Conservation (phyloP, 2,797 vertebrate genomes). For the Xiphorhynchus erythropygius region DNA sequence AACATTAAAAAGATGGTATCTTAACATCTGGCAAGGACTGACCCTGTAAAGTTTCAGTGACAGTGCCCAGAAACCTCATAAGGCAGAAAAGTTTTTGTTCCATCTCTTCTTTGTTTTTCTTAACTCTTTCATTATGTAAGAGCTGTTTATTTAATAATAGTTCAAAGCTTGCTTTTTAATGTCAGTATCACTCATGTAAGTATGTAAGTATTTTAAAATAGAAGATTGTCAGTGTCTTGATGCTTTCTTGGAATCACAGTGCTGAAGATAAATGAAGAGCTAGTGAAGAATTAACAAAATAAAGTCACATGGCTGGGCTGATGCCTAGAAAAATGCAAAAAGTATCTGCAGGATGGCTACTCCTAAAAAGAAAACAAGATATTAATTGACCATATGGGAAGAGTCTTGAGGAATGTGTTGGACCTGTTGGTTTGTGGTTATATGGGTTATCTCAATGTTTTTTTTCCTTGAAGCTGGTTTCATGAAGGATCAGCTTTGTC, state of each 20-base stretch:
- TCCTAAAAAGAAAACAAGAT: neutral
- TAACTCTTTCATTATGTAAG: neutral
- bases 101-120: neutral
- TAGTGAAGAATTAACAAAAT: neutral
- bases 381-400: neutral
- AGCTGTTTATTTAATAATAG: neutral
- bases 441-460: neutral
- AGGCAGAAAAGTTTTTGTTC: neutral
- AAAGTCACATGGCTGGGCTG: neutral
- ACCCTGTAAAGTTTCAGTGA: neutral
- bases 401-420: rapidly evolving
- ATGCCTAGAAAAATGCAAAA: neutral
- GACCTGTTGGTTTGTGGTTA: neutral
- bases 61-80: neutral
- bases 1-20: neutral
- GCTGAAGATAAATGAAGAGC: neutral
- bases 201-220: neutral
- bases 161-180: neutral
- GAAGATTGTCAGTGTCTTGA: neutral
- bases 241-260: neutral
- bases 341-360: neutral
- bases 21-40: neutral
- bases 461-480: neutral
- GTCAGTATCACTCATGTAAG: neutral
- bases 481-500: neutral